A percentile compares a stretch with the other conserved stretches of the same genome.
These are phyloP conservation scores for Lates calcarifer DNA, from an alignment of 2,113 vertebrate species.

Conservation along the genomic window DNA sequence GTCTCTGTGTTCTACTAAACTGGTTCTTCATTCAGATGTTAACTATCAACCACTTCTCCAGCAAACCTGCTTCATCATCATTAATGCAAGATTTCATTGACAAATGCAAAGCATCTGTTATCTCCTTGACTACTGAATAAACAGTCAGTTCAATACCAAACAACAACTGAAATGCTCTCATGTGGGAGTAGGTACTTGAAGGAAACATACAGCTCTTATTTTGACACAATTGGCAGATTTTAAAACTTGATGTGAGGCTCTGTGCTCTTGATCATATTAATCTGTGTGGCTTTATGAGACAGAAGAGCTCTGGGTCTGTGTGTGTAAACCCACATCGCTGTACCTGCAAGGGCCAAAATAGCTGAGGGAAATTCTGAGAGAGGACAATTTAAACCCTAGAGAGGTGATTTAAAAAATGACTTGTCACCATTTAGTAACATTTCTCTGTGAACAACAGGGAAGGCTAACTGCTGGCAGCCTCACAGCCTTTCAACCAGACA, in stretches of 20 bases:
- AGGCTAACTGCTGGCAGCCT: neutral
- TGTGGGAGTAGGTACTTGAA: neutral
- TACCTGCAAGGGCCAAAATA: conserved; percentile 26
- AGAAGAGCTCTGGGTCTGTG: conserved; percentile 15
- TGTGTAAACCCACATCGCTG: conserved; percentile 5
- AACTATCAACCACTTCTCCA: neutral
- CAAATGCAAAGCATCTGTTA: conserved; percentile 18
- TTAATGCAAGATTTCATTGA: conserved; percentile 17
- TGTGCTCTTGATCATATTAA: conserved; percentile 49
- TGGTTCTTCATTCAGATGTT: neutral
- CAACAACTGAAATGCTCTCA: neutral
- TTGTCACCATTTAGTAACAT: conserved; percentile 41
- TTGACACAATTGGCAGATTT: conserved; percentile 26
- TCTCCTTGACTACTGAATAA: neutral
- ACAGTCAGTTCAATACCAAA: conserved; percentile 6
- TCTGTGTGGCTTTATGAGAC: conserved; percentile 48
- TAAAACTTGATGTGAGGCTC: conserved; percentile 20
- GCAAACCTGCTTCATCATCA: neutral
- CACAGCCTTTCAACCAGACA: neutral
- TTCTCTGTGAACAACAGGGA: conserved; percentile 27
- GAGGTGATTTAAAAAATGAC: conserved; percentile 44
- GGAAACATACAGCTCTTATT: conserved; percentile 9
- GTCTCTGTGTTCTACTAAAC: neutral
- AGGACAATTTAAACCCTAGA: conserved; percentile 42
- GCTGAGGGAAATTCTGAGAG: conserved; percentile 28